Evolutionary conservation across 2,888 invertebrate species (phyloP).

Genomic region (Mylabris sibirica): DNA sequence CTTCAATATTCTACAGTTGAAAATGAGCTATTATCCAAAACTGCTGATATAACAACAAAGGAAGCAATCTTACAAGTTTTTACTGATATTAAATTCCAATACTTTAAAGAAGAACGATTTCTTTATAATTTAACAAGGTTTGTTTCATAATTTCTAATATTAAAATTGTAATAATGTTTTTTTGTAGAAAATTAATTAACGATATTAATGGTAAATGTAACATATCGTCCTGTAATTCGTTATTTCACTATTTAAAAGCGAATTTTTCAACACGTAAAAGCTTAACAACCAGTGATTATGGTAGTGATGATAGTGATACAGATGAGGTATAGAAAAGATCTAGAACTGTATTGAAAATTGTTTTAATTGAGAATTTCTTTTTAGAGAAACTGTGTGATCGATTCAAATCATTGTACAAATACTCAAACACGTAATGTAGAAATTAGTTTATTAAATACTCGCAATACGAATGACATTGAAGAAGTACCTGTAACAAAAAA

Average conservation of each 20-base stretch:
- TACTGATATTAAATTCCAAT: conserved; percentile 14
- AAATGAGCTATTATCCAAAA: conserved; percentile 11
- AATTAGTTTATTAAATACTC: not conserved
- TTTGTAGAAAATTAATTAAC: conserved; percentile 21
- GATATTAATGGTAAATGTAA: conserved; percentile 5
- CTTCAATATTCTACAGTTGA: not conserved
- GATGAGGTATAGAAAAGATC: conserved; percentile 14
- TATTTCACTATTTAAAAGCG: not conserved
- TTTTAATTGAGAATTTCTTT: conserved; percentile 6
- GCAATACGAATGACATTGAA: not conserved
- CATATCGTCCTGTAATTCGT: conserved; percentile 8
- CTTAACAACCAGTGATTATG: conserved; percentile 28
- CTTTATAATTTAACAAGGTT: conserved; percentile 25
- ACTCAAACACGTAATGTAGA: not conserved
- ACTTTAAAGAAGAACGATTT: conserved; percentile 19
- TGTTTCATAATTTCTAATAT: not conserved
- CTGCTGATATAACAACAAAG: conserved; percentile 10
- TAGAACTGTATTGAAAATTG: not conserved
- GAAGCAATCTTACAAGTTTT: conserved; percentile 19
- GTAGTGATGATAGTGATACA: conserved; percentile 28
- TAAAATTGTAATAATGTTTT: not conserved
- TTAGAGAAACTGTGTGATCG: not conserved
- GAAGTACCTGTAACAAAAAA: conserved; percentile 12
- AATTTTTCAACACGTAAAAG: conserved; percentile 1
- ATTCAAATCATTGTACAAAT: conserved; percentile 2